phyloP scores from a whole-genome alignment of 1,140 invertebrate genomes.

The Magallana angulata region DNA sequence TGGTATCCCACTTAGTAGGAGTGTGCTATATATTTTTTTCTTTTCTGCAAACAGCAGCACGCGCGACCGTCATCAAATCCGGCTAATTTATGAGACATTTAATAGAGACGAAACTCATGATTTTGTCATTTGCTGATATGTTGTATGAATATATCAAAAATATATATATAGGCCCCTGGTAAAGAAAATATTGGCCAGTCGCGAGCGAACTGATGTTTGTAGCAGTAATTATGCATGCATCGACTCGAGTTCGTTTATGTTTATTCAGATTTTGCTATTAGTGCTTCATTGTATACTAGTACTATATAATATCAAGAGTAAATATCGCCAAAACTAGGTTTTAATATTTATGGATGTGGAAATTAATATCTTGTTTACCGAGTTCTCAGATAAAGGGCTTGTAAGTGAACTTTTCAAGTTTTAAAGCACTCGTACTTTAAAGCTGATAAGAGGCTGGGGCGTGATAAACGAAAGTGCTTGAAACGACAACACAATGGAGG shows the following conservation, averaged over 20 bases:
- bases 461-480: not conserved
- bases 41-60: no score
- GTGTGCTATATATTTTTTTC: no score
- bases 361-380: conserved; percentile 32
- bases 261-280: no score
- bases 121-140: conserved; percentile 9
- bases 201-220: no score
- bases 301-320: no score
- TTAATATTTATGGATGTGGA: conserved; percentile 1
- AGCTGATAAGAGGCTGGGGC: conserved; percentile 20
- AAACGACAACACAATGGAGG: not conserved
- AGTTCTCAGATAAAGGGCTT: not conserved
- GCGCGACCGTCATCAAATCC: not conserved
- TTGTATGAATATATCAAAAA: not conserved
- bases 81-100: not conserved
- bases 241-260: no score
- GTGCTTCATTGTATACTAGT: no score
- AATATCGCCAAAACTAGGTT: not conserved
- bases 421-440: conserved; percentile 1
- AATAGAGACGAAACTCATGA: not conserved
- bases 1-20: no score
- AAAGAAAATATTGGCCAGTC: no score
- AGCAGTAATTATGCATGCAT: no score
- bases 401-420: conserved; percentile 24
- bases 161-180: no score